Conservation (phyloP, 2,888 invertebrate genomes). For the Mallateleia sp. region DNA sequence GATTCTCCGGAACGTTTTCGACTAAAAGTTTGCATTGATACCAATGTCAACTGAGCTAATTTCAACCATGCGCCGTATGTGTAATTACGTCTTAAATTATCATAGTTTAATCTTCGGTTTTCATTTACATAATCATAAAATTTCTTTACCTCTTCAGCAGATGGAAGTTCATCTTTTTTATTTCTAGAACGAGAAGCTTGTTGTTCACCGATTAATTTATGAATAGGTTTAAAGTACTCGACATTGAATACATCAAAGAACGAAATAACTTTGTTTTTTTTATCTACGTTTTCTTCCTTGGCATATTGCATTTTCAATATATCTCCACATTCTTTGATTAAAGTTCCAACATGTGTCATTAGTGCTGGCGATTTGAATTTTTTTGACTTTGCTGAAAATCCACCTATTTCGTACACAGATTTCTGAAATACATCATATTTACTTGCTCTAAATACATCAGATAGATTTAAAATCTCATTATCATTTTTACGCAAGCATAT, state of each 20-base stretch:
- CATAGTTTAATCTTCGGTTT: not conserved
- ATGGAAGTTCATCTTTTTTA: not conserved
- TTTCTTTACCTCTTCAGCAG: slow-evolving; percentile 16
- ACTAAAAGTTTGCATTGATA: slow-evolving; percentile 6
- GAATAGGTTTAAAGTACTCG: not conserved
- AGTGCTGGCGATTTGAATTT: not conserved
- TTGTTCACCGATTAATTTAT: slow-evolving; percentile 18
- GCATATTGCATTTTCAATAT: not conserved
- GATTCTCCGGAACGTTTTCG: slow-evolving; percentile 25
- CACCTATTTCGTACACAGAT: not conserved
- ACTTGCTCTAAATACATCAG: not conserved
- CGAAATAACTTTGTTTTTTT: not conserved
- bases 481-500: not conserved
- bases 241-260: not conserved
- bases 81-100: not conserved
- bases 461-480: not conserved
- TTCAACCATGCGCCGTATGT: not conserved
- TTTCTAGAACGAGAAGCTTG: not conserved
- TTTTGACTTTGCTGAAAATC: not conserved
- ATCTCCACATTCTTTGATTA: not conserved
- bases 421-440: not conserved
- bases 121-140: slow-evolving; percentile 6
- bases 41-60: slow-evolving; percentile 11
- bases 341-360: not conserved
- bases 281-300: not conserved